These are phyloP conservation scores for Drosophila barbarae DNA, from an alignment of 2,888 invertebrate species.

Conservation along the genomic window DNA sequence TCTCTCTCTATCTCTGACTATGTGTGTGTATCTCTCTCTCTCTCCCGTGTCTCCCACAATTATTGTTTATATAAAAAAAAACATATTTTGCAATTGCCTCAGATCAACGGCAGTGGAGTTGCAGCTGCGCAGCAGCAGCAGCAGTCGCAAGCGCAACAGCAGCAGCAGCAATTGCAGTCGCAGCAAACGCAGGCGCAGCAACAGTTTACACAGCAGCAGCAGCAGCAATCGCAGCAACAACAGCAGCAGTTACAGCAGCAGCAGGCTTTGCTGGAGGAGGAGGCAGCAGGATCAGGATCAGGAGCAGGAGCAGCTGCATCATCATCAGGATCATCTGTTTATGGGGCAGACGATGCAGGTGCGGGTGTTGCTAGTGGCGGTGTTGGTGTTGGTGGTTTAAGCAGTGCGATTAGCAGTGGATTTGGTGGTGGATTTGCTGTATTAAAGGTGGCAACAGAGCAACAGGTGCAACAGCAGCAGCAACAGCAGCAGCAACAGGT, in stretches of 20 bases:
- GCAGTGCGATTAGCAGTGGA: conserved; percentile 49
- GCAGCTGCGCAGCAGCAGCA: conserved; percentile 44
- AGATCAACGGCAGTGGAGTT: conserved; percentile 72
- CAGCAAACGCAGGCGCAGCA: conserved; percentile 16
- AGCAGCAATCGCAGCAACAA: conserved; percentile 47
- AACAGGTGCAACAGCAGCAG: conserved; percentile 36
- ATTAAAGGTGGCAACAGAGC: conserved; percentile 42
- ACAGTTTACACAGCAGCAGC: conserved; percentile 20
- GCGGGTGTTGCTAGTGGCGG: conserved; percentile 50
- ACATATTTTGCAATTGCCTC: conserved; percentile 65
- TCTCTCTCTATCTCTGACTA: conserved; percentile 41
- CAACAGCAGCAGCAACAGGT: conserved; percentile 23
- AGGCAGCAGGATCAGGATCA: conserved; percentile 21
- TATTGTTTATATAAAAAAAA: conserved; percentile 62
- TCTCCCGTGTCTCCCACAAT: conserved; percentile 60
- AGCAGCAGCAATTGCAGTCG: conserved; percentile 29
- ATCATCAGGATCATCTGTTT: conserved; percentile 46
- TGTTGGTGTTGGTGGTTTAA: conserved; percentile 50
- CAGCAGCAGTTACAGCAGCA: conserved; percentile 35
- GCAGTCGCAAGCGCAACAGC: conserved; percentile 14
- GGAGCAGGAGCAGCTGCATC: conserved; percentile 60
- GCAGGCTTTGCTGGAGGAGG: conserved; percentile 18
- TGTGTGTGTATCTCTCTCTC: conserved; percentile 39
- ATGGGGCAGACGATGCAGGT: conserved; percentile 72
- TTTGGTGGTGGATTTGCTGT: conserved; percentile 37